A percentile compares a stretch with the other conserved stretches of the same genome.
Evolutionary conservation across 2,888 invertebrate genomes (phyloP).

Genomic region (Fissipunctia ypsillon): DNA sequence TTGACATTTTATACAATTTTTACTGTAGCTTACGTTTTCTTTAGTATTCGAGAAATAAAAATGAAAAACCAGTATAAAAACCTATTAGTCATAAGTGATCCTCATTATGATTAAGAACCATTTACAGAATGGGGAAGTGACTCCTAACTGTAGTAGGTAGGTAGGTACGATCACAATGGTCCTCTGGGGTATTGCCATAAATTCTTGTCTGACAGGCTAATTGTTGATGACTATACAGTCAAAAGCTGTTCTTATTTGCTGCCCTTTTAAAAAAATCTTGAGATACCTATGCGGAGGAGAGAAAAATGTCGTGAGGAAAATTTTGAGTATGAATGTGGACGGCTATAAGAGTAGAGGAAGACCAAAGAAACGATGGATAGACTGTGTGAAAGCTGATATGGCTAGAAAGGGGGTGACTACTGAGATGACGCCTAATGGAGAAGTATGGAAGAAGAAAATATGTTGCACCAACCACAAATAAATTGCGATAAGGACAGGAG

Average conservation of each 20-base stretch:
- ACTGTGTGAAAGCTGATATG: no score
- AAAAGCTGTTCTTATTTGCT: not conserved
- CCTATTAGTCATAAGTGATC: not conserved
- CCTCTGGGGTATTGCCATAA: constrained; percentile 19
- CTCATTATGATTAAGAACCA: not conserved
- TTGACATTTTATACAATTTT: no score
- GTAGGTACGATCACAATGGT: constrained; percentile 8
- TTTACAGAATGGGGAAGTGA: not conserved
- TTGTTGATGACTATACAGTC: not conserved
- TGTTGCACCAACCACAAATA: no score
- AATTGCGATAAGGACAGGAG: no score
- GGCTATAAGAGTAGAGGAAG: no score
- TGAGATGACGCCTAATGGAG: no score
- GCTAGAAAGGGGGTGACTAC: no score
- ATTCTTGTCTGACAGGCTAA: not conserved
- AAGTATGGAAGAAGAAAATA: no score
- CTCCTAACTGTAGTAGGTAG: not conserved
- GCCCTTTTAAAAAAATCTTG: not conserved
- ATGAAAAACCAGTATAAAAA: no score
- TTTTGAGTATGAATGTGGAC: not conserved
- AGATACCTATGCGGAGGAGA: not conserved
- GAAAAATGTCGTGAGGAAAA: not conserved
- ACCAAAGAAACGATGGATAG: no score
- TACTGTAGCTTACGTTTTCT: no score
- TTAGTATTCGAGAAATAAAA: no score